Conservation (phyloP, 1,140 invertebrate genomes). For the Thereuonema tuberculata region DNA sequence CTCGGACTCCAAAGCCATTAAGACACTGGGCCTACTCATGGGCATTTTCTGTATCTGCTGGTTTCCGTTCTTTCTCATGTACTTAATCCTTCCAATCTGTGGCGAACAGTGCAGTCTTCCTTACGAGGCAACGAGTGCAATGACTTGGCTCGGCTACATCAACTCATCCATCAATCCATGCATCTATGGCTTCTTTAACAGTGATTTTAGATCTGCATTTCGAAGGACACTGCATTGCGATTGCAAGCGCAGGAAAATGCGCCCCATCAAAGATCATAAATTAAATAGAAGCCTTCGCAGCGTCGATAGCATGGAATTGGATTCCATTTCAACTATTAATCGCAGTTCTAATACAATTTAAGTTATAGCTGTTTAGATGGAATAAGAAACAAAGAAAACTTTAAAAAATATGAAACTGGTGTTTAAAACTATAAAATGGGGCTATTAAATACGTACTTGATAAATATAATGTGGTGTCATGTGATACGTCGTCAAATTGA, state of each 20-base stretch:
- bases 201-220: conserved; percentile 36
- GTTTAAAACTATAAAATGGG: no score
- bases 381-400: no score
- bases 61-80: conserved; percentile 77
- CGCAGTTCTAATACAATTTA: background rate
- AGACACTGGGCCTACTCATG: conserved; percentile 93
- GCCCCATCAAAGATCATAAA: background rate
- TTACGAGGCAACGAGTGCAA: conserved; percentile 22
- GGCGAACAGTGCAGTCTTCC: conserved; percentile 24
- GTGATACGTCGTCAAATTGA: no score
- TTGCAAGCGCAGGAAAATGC: conserved; percentile 30
- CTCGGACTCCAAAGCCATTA: conserved; percentile 60
- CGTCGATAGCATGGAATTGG: conserved; percentile 7
- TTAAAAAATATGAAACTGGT: no score
- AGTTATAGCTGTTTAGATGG: no score
- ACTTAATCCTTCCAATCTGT: conserved; percentile 34
- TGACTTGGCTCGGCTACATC: conserved; percentile 36
- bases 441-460: no score
- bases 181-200: conserved; percentile 34
- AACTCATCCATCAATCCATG: conserved; percentile 36
- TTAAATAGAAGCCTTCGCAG: conserved; percentile 9
- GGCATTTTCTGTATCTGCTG: conserved; percentile 92
- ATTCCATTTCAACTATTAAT: conserved; percentile 9
- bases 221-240: conserved; percentile 25
- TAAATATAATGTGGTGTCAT: no score